Percentiles rank a stretch among this genome's conserved stretches.
Conservation (phyloP, 2,113 vertebrate species). For the Cyphomyrus plagiostoma region DNA sequence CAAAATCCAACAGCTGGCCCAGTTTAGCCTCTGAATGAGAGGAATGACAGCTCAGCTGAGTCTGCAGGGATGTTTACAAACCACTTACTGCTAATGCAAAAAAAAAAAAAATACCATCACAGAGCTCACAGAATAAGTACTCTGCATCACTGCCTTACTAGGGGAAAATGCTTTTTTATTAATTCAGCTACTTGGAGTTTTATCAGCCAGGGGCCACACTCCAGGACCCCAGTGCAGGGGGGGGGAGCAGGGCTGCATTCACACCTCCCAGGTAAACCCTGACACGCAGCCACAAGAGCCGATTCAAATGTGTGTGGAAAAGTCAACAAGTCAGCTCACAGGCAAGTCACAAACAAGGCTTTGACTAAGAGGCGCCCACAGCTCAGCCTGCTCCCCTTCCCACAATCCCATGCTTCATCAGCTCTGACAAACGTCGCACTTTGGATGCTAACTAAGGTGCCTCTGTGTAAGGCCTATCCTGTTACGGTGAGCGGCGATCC, state of each 20-base stretch:
- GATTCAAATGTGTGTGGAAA: constrained; percentile 42
- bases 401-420: constrained; percentile 43
- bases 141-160: constrained; percentile 46
- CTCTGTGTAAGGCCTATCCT: background rate
- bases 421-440: constrained; percentile 41
- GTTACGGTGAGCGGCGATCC: background rate
- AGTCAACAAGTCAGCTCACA: constrained; percentile 49
- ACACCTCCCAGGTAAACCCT: constrained; percentile 42
- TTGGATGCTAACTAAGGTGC: background rate
- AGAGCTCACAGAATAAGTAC: constrained; percentile 48
- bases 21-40: background rate
- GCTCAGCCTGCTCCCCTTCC: constrained; percentile 34
- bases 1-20: background rate
- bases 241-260: constrained; percentile 25
- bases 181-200: constrained; percentile 39
- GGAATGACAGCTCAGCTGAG: background rate
- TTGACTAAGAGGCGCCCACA: constrained; percentile 51
- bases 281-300: constrained; percentile 48
- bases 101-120: constrained; percentile 21
- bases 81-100: constrained; percentile 3
- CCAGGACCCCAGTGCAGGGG: constrained; percentile 20
- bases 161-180: constrained; percentile 48
- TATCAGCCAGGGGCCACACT: constrained; percentile 41
- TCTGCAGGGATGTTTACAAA: background rate
- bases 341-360: constrained; percentile 50